Percentiles rank a stretch among this genome's conserved stretches.
phyloP scores from a whole-genome alignment of 2,113 vertebrate genomes.

The Gnathonemus longibarbis region DNA sequence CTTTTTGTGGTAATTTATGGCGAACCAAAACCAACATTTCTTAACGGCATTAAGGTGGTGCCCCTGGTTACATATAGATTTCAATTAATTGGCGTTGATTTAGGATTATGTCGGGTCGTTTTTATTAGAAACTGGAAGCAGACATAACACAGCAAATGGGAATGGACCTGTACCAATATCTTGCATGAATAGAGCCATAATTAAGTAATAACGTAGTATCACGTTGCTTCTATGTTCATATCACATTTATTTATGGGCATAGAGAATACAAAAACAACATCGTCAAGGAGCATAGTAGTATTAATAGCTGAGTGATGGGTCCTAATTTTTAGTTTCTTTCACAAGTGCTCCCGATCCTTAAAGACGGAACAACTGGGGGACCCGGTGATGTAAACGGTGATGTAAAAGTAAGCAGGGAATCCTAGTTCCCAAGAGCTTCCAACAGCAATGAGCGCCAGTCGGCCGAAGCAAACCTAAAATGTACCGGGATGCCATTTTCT shows the following conservation, averaged over 20 bases:
- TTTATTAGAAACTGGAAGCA: background rate
- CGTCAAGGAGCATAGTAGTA: background rate
- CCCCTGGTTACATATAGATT: background rate
- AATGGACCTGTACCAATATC: background rate
- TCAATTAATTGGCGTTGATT: background rate
- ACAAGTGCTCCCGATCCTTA: conserved; percentile 4
- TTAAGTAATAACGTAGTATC: background rate
- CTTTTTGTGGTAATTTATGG: background rate
- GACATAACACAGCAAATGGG: background rate
- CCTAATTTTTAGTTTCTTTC: background rate
- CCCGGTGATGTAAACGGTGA: conserved; percentile 57
- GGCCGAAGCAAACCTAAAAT: background rate
- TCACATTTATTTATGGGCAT: background rate
- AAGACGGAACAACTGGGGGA: conserved; percentile 15
- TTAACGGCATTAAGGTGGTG: background rate
- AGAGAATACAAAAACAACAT: background rate
- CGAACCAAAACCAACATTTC: background rate
- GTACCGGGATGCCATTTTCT: conserved; percentile 23
- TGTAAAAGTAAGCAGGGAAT: conserved; percentile 49
- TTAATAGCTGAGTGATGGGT: background rate
- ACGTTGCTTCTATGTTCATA: background rate
- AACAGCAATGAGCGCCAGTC: background rate
- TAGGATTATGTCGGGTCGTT: background rate
- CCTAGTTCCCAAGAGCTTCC: conserved; percentile 34
- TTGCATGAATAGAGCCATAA: background rate